Percentiles rank a stretch among this genome's conserved stretches.
phyloP scores from a whole-genome alignment of 1,140 invertebrate species.

The Caenorhabditis latens region DNA sequence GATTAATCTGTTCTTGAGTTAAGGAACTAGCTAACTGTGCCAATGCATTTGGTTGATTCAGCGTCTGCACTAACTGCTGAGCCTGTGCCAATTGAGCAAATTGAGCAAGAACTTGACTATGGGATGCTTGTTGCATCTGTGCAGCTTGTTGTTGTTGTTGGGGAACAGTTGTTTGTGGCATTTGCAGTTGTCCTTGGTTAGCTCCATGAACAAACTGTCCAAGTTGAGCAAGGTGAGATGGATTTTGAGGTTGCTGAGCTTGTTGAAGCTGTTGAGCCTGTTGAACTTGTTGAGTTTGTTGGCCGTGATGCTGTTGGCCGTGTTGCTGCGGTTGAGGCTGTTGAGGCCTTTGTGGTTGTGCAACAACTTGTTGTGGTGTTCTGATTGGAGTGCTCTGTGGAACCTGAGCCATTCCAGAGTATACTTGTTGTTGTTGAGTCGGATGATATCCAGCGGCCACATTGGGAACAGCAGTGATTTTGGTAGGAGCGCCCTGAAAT shows the following conservation, averaged over 20 bases:
- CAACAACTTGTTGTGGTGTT: not conserved
- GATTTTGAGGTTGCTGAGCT: not conserved
- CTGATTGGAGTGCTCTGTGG: conserved; percentile 13
- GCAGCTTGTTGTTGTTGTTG: not conserved
- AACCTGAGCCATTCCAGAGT: not conserved
- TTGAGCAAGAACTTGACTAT: not conserved
- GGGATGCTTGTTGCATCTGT: not conserved
- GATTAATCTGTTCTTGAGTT: not conserved
- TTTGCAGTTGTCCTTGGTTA: not conserved
- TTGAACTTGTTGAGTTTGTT: not conserved
- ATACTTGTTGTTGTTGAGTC: conserved; percentile 1
- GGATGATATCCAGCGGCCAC: conserved; percentile 5
- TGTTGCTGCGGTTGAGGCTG: not conserved
- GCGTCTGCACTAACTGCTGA: not conserved
- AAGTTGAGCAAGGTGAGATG: conserved; percentile 14
- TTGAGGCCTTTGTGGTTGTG: not conserved
- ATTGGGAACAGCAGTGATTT: conserved; percentile 37
- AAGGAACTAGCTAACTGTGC: not conserved
- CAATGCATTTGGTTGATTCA: not conserved
- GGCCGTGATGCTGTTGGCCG: too few species aligned
- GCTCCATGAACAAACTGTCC: conserved; percentile 43
- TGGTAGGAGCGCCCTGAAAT: conserved; percentile 30
- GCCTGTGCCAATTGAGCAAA: not conserved
- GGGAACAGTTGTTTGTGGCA: not conserved
- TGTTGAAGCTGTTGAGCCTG: conserved; percentile 11